Evolutionary conservation across 2,888 invertebrate genomes (phyloP).

Genomic region (Hydriomena furcata): DNA sequence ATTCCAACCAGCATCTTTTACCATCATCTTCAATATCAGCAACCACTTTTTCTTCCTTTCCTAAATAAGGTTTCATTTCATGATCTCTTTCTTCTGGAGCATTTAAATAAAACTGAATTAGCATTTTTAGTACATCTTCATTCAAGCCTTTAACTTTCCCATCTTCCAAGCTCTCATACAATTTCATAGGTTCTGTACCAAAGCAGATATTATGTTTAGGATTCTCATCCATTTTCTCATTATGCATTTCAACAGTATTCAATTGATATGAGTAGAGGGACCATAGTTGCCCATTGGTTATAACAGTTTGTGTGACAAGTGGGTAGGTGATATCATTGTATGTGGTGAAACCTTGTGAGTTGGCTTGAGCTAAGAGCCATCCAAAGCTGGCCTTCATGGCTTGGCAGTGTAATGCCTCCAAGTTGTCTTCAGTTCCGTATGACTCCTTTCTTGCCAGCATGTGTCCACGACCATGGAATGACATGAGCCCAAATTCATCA

Average conservation of each 20-base stretch:
- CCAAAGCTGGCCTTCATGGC: conserved; percentile 91
- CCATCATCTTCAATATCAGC: conserved; percentile 88
- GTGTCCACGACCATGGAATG: conserved; percentile 87
- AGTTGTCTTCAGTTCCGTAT: conserved; percentile 80
- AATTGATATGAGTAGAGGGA: conserved; percentile 96
- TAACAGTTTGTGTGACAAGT: conserved; percentile 92
- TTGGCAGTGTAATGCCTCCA: conserved; percentile 88
- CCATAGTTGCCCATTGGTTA: conserved; percentile 95
- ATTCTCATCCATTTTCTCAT: conserved; percentile 85
- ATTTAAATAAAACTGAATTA: conserved; percentile 90
- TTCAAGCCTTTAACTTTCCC: conserved; percentile 91
- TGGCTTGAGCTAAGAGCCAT: conserved; percentile 91
- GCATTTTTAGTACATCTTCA: conserved; percentile 88
- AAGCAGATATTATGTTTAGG: conserved; percentile 91
- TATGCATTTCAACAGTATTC: conserved; percentile 90
- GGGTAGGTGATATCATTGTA: conserved; percentile 96
- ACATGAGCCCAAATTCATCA: conserved; percentile 90
- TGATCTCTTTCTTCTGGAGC: conserved; percentile 84
- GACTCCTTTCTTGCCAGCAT: conserved; percentile 71
- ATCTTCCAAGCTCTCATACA: conserved; percentile 90
- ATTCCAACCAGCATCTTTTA: conserved; percentile 87
- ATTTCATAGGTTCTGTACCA: conserved; percentile 87
- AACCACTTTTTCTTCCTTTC: conserved; percentile 77
- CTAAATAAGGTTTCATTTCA: conserved; percentile 90
- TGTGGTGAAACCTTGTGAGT: conserved; percentile 94